Conservation (phyloP, 2,797 vertebrate species). For the Setipinna tenuifilis region DNA sequence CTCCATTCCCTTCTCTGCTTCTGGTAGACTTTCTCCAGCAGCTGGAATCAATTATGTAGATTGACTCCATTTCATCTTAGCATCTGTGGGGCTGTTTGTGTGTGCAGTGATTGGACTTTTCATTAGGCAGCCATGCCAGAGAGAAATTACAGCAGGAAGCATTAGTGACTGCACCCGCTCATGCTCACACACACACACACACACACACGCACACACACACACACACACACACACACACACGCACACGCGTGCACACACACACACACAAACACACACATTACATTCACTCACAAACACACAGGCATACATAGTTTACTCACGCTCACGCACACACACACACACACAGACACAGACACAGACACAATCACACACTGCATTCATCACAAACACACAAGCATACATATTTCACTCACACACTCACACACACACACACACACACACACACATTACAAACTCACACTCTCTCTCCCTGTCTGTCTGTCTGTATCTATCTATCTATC, state of each 20-base stretch:
- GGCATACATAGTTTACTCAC: not conserved
- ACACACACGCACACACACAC: not conserved
- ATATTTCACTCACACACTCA: too few species aligned
- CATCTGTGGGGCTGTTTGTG: constrained; percentile 51
- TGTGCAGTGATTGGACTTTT: constrained; percentile 37
- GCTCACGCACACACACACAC: too few species aligned
- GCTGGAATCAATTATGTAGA: constrained; percentile 58
- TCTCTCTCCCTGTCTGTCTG: too few species aligned
- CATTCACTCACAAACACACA: not conserved
- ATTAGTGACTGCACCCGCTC: not conserved
- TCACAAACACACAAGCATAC: too few species aligned
- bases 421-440: too few species aligned
- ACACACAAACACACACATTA: not conserved
- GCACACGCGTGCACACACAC: not conserved
- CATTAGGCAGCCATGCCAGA: constrained; percentile 31
- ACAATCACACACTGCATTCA: too few species aligned
- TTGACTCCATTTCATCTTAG: constrained; percentile 46
- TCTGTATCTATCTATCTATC: too few species aligned
- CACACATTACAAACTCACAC: too few species aligned
- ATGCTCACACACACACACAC: not conserved
- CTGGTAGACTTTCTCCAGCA: constrained; percentile 41
- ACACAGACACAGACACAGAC: too few species aligned
- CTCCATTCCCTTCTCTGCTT: constrained; percentile 30
- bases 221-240: constrained; percentile 8
- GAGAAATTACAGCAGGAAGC: constrained; percentile 35